Percentiles rank a stretch among this genome's conserved stretches.
phyloP scores from a whole-genome alignment of 2,888 invertebrate genomes.

The Empis stercorea region DNA sequence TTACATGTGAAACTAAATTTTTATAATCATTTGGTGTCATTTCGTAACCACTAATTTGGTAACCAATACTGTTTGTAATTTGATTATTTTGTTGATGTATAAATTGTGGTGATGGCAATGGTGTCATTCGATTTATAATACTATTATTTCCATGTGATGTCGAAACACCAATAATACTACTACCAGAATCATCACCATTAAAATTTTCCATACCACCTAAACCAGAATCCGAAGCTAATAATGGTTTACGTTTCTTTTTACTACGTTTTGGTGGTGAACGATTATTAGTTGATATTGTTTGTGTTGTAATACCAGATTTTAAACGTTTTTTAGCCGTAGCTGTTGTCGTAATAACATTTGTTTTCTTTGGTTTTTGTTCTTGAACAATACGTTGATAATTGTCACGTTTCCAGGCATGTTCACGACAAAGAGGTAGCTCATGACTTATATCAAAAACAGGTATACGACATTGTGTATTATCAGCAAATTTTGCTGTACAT shows the following conservation, averaged over 20 bases:
- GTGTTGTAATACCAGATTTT: slow-evolving; percentile 20
- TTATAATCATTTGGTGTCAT: slow-evolving; percentile 12
- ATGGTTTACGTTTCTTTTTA: slow-evolving; percentile 11
- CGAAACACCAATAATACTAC: not conserved
- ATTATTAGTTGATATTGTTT: slow-evolving; percentile 4
- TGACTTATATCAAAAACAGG: slow-evolving; percentile 66
- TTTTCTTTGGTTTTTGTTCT: slow-evolving; percentile 63
- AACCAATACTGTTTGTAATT: too few species aligned
- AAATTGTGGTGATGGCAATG: too few species aligned
- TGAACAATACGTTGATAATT: slow-evolving; percentile 68
- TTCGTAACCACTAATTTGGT: slow-evolving; percentile 5
- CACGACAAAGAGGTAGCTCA: slow-evolving; percentile 72
- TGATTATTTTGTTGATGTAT: too few species aligned
- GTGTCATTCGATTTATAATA: not conserved
- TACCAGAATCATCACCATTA: slow-evolving; percentile 2
- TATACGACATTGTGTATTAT: slow-evolving; percentile 62
- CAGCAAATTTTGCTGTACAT: slow-evolving; percentile 67
- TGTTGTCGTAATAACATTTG: slow-evolving; percentile 2
- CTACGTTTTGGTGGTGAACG: slow-evolving; percentile 5
- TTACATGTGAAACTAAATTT: slow-evolving; percentile 10
- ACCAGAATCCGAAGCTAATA: slow-evolving; percentile 2
- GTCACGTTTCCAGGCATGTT: slow-evolving; percentile 74
- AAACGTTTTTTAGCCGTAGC: slow-evolving; percentile 44
- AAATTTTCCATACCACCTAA: not conserved
- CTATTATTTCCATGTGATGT: not conserved